Percentiles rank a stretch among this genome's conserved stretches.
Evolutionary conservation across 2,888 invertebrate genomes (phyloP).

Genomic region (Tetheella fluctuosa): DNA sequence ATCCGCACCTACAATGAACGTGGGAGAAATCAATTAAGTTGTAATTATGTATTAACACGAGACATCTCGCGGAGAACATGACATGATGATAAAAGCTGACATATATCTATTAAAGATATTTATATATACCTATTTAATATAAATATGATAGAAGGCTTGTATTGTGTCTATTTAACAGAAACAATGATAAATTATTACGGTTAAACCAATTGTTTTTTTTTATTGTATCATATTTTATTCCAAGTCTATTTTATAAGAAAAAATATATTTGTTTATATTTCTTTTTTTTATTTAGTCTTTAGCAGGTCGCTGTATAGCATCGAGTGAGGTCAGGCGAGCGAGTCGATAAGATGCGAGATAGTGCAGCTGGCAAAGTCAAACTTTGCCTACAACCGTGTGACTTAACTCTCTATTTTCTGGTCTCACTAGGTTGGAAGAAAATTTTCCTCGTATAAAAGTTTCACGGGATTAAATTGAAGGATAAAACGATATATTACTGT

Average conservation of each 20-base stretch:
- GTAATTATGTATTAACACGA: too few species aligned
- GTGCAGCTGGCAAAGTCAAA: slow-evolving; percentile 54
- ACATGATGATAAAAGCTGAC: too few species aligned
- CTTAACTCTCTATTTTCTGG: slow-evolving; percentile 57
- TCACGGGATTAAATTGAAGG: slow-evolving; percentile 16
- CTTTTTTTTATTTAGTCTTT: neutral
- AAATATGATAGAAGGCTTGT: too few species aligned
- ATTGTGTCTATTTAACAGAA: too few species aligned
- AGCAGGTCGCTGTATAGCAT: slow-evolving; percentile 24
- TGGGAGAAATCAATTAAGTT: too few species aligned
- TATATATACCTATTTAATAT: too few species aligned
- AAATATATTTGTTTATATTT: neutral
- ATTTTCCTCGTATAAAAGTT: slow-evolving; percentile 51
- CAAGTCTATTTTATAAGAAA: neutral
- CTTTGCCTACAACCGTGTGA: slow-evolving; percentile 46
- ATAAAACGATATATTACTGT: neutral
- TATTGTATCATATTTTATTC: too few species aligned
- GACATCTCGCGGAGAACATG: too few species aligned
- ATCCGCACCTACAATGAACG: too few species aligned
- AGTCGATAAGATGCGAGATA: slow-evolving; percentile 55
- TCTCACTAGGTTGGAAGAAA: slow-evolving; percentile 53
- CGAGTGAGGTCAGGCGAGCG: slow-evolving; percentile 37
- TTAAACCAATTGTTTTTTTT: too few species aligned
- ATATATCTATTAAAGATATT: too few species aligned
- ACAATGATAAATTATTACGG: too few species aligned